Evolutionary conservation across 2,797 vertebrate species (phyloP).

Genomic region (Spatula versicolor): DNA sequence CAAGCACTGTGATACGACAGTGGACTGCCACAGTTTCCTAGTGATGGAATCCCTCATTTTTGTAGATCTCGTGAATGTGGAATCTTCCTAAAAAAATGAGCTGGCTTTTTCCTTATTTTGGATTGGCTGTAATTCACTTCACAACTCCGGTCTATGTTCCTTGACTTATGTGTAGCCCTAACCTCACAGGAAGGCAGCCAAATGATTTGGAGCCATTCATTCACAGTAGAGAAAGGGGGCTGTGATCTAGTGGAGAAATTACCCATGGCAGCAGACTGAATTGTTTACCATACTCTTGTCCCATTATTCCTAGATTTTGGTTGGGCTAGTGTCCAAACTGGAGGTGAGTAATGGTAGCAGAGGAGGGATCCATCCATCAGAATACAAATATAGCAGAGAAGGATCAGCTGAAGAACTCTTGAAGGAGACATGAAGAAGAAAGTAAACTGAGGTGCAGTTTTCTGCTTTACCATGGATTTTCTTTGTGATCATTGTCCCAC

Average conservation of each 20-base stretch:
- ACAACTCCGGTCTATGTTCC: background rate
- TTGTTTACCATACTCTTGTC: background rate
- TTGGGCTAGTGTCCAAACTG: background rate
- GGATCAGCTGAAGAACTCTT: background rate
- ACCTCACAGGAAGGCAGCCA: background rate
- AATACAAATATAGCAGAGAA: background rate
- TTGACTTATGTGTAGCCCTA: background rate
- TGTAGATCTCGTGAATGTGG: background rate
- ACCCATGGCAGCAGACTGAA: background rate
- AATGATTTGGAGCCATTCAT: background rate
- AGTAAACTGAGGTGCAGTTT: background rate
- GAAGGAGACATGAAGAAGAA: background rate
- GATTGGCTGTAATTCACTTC: background rate
- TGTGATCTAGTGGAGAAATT: background rate
- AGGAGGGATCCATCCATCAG: background rate
- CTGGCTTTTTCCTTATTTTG: background rate
- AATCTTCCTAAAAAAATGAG: background rate
- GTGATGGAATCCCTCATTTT: background rate
- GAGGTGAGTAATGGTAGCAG: background rate
- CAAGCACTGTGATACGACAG: background rate
- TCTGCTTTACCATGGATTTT: background rate
- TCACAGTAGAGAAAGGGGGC: background rate
- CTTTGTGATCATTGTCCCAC: background rate
- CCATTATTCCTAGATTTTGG: background rate
- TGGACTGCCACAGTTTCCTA: background rate